Base-by-base conservation (phyloP, 2,888 invertebrate genomes). In the Spisula solida region DNA sequence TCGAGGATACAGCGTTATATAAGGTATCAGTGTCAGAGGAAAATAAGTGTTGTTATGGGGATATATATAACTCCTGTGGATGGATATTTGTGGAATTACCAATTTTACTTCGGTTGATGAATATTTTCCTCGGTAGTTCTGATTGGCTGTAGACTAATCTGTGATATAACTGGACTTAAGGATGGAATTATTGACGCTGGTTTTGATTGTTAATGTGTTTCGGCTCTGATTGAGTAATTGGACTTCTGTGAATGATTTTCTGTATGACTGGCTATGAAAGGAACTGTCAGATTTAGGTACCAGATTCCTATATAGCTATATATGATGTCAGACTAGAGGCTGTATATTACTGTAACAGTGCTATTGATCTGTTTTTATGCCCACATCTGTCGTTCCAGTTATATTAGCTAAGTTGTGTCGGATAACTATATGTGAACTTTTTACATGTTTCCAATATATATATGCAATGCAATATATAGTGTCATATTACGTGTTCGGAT, bases 331-430 rank as follows among this genome's bases (percentile, higher is more conserved):
- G 16, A 31, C 75, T 31, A 14, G 14, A 31, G 10, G 75, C 34
- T 75, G 75, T 75, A 75, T 75, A 34, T 75, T 34, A 75, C 31
- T 1, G 12, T 12, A 75, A 41, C 2, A 2, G 4, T 8, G 8
- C 41, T 75, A 75, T 75, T 75, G 75, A 75, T 75, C 75, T 75
- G 75, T 75, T 75, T 75, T 75, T 31, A 34, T 34, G 31, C 31
- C 25, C 31, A 29, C 34, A 75, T 75, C 31, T 75, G 75, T 31
- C 31, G 75, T 75, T 75, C 12, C 34, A 75, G 75, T 75, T 75
- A 75, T 75, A 75, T 75, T 75, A 75, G 60, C 75, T 34, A 31
- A 75, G 75, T 25, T 75, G 34, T 66, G 60, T 25, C 6, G 25
- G 60, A 66, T 66, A 25, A n/a, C 60, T 8, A 25, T 25, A 10